Base-by-base conservation (phyloP, 1,140 invertebrate genomes). In the Chironomus tepperi region DNA sequence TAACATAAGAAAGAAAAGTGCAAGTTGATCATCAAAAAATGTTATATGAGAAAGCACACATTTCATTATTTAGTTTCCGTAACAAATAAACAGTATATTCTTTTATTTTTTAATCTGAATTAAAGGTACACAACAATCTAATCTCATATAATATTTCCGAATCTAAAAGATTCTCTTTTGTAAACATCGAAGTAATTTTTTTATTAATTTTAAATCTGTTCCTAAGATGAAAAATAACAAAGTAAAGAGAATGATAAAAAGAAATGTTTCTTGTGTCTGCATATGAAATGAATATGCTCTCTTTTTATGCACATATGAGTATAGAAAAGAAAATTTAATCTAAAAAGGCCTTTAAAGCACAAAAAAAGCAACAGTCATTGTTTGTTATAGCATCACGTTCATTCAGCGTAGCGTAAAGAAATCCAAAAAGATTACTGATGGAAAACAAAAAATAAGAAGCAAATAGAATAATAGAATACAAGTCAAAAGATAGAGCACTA, bases 311-410 rank as follows among this genome's bases (percentile, higher is more conserved):
- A 47, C 8, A 47, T 10, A 47, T 47, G 8, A 47, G 8, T 47
- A 3, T 7, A 47, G 8, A 47, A 47, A 15, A 47, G 43, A 47
- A 47, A 47, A 10, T 47, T 47, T 7, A 47, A 47, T 47, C 9
- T 9, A 47, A 10, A 10, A 34, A 34, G 24, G 24, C 24, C 24
- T 34, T 34, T 34, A 57, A 57, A 57, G 65, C 65, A n/a, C n/a
- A 18, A 18, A 7, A 70, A 57, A 70, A 70, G 65, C 18, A 70
- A 70, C 65, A 70, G 65, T 70, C 65, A 70, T 70, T 70, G 16
- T 70, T 12, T 70, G 65, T 19, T 70, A 18, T 21, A 70, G 10
- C 64, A 67, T 67, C 64, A 67, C 64, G 64, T 67, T 67, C n/a
- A 3, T 47, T 47, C 43, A n/a, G n/a, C 47, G 5, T 57, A 57